Evolutionary conservation across 2,113 vertebrate species (phyloP).

Genomic region (Pseudorectes ferrugineus): DNA sequence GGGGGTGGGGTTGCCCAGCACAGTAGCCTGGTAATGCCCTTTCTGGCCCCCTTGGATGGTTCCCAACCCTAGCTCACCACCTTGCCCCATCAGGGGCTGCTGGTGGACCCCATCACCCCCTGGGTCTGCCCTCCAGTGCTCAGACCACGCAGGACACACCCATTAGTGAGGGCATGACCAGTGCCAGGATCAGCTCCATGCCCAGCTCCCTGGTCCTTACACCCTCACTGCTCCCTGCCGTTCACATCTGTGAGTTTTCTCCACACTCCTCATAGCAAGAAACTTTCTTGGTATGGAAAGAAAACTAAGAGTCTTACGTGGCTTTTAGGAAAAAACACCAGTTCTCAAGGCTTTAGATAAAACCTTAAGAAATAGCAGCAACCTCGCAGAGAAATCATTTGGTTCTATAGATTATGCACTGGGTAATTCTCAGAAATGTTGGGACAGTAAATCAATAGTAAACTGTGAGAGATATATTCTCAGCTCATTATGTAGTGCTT

Average conservation of each 20-base stretch:
- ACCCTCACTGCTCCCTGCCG: neutral
- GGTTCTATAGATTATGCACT: constrained; percentile 38
- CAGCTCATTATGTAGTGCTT: constrained; percentile 22
- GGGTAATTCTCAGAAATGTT: constrained; percentile 39
- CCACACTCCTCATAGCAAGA: neutral
- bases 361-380: constrained; percentile 20
- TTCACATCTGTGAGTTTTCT: neutral
- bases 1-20: neutral
- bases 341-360: constrained; percentile 27
- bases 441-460: constrained; percentile 46
- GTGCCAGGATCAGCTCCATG: neutral
- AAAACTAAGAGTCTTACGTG: neutral
- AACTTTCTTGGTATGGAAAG: neutral
- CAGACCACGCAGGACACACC: neutral
- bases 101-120: neutral
- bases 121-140: neutral
- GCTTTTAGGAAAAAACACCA: neutral
- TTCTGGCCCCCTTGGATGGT: neutral
- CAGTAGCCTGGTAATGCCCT: neutral
- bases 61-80: neutral
- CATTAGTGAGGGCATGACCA: neutral
- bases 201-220: neutral
- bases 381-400: neutral
- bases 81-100: neutral
- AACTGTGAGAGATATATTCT: neutral